A percentile compares a stretch with the other conserved stretches of the same genome.
phyloP scores from a whole-genome alignment of 2,888 invertebrate genomes.

The Conus canariensis region DNA sequence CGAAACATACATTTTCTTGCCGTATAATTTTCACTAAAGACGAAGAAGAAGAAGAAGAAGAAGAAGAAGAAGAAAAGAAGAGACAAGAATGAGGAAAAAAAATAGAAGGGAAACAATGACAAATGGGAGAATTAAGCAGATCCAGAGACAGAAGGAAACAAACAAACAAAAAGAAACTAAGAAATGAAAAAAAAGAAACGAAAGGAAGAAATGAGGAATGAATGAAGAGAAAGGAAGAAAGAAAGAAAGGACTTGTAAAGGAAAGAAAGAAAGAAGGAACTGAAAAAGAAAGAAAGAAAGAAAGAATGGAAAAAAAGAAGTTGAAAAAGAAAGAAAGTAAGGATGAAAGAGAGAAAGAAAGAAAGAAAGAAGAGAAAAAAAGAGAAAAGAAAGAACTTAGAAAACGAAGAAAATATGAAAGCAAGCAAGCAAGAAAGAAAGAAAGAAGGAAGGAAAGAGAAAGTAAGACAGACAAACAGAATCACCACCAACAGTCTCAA shows the following conservation, averaged over 20 bases:
- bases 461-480: background rate
- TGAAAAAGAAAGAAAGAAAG: too few species aligned
- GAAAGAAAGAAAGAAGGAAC: too few species aligned
- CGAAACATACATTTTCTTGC: too few species aligned
- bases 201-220: background rate
- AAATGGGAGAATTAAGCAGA: background rate
- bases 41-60: background rate
- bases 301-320: background rate
- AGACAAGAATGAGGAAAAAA: background rate
- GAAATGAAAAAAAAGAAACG: background rate
- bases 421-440: background rate
- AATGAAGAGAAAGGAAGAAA: background rate
- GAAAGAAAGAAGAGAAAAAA: background rate
- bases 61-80: background rate
- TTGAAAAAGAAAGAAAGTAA: background rate
- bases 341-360: background rate
- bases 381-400: background rate
- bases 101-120: background rate
- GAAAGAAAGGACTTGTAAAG: background rate
- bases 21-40: background rate
- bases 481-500: too few species aligned
- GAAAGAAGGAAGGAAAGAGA: background rate
- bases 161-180: background rate
- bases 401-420: background rate
- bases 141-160: background rate